These are phyloP conservation scores for Mustela nigripes DNA, from an alignment of 2,113 vertebrate species.

Conservation along the genomic window DNA sequence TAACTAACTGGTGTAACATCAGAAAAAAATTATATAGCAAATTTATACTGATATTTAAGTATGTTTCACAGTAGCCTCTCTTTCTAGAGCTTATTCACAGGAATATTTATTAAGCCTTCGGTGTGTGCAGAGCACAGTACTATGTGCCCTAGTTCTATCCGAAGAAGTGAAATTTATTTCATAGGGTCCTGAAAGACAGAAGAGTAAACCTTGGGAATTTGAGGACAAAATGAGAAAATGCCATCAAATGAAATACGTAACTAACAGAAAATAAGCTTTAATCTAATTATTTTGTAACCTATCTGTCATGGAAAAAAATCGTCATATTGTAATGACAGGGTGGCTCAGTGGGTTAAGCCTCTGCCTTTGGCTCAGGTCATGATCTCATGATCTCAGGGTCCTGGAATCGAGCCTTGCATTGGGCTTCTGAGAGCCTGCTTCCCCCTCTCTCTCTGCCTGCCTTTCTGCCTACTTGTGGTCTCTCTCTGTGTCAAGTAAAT, in stretches of 20 bases:
- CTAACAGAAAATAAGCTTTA: conserved; percentile 25
- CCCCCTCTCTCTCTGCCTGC: too few relatives aligned
- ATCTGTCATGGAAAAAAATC: neutral
- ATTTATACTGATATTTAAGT: neutral
- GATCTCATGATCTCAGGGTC: too few relatives aligned
- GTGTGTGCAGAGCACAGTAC: neutral
- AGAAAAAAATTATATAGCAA: conserved; percentile 34
- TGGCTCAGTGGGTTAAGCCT: too few relatives aligned
- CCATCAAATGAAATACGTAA: conserved; percentile 34
- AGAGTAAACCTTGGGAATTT: neutral
- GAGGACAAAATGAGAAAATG: conserved; percentile 35
- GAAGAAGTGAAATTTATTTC: conserved; percentile 43
- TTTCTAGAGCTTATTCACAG: conserved; percentile 16
- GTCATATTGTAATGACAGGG: neutral
- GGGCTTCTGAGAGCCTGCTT: too few relatives aligned
- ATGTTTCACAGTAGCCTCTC: neutral
- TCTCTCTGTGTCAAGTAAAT: too few relatives aligned
- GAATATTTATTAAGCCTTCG: neutral
- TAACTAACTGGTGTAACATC: conserved; percentile 9
- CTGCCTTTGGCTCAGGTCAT: too few relatives aligned
- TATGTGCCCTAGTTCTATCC: neutral
- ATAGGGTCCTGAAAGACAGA: neutral
- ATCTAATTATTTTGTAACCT: conserved; percentile 39
- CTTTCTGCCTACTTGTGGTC: too few relatives aligned
- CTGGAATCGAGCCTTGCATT: too few relatives aligned